Percentiles rank a stretch among this genome's conserved stretches.
Conservation (phyloP, 2,888 invertebrate genomes). For the Sepioteuthis lessoniana region DNA sequence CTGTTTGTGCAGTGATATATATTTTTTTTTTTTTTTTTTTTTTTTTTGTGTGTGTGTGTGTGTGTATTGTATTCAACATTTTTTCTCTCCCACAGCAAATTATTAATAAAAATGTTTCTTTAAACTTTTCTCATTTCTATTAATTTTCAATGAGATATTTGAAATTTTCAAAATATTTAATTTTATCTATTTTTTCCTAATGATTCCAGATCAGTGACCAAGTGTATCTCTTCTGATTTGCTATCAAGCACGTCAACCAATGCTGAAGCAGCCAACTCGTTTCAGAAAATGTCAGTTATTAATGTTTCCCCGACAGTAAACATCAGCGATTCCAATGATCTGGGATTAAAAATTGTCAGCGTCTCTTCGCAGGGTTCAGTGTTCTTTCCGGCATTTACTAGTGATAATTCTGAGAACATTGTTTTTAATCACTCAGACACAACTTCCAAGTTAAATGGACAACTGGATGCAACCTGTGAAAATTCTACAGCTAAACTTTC, state of each 20-base stretch:
- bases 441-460: not conserved
- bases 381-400: not conserved
- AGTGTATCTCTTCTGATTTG: not conserved
- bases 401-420: not conserved
- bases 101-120: too few species aligned
- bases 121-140: too few species aligned
- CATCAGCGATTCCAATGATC: not conserved
- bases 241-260: not conserved
- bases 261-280: not conserved
- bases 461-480: not conserved
- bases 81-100: too few species aligned
- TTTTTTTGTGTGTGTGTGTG: too few species aligned
- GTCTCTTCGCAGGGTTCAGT: not conserved
- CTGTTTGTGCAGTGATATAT: too few species aligned
- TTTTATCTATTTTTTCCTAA: not conserved
- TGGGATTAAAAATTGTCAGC: constrained; percentile 23
- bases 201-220: not conserved
- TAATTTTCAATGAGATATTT: too few species aligned
- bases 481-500: not conserved
- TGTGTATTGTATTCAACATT: too few species aligned
- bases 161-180: not conserved
- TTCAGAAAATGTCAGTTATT: not conserved
- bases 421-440: not conserved
- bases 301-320: not conserved
- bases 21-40: too few species aligned